These are phyloP conservation scores for Mycetomoellerius zeteki DNA, from an alignment of 1,140 invertebrate genomes.

Conservation along the genomic window DNA sequence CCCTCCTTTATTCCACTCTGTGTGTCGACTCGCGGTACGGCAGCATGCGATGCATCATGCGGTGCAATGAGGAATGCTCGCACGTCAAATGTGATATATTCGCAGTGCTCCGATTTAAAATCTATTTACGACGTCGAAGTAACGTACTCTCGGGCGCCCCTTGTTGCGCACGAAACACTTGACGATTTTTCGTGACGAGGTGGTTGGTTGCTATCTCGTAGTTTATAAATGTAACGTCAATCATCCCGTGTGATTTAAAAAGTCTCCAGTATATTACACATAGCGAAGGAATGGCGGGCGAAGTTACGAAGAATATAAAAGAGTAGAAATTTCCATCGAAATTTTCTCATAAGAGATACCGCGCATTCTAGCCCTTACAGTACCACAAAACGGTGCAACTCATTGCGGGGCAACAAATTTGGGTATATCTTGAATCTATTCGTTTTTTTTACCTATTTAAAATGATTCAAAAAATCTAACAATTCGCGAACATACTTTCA, in stretches of 20 bases:
- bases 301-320: background rate
- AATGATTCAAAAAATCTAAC: no score
- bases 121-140: constrained; percentile 67
- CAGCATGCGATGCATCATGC: constrained; percentile 74
- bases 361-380: background rate
- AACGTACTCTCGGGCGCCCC: constrained; percentile 24
- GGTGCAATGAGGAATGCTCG: constrained; percentile 71
- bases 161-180: constrained; percentile 55
- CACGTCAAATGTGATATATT: constrained; percentile 80
- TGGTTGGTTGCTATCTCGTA: constrained; percentile 28
- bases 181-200: constrained; percentile 34
- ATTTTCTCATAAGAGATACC: background rate
- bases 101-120: constrained; percentile 74
- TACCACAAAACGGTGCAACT: no score
- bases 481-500: no score
- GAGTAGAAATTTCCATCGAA: background rate
- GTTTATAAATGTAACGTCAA: constrained; percentile 66
- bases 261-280: background rate
- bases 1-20: background rate
- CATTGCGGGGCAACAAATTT: no score
- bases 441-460: no score
- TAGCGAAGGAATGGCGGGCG: background rate
- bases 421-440: no score
- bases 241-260: constrained; percentile 51
- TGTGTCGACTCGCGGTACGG: constrained; percentile 43